Evolutionary conservation across 2,888 invertebrate species (phyloP).

Genomic region (Habroteleia sp.): DNA sequence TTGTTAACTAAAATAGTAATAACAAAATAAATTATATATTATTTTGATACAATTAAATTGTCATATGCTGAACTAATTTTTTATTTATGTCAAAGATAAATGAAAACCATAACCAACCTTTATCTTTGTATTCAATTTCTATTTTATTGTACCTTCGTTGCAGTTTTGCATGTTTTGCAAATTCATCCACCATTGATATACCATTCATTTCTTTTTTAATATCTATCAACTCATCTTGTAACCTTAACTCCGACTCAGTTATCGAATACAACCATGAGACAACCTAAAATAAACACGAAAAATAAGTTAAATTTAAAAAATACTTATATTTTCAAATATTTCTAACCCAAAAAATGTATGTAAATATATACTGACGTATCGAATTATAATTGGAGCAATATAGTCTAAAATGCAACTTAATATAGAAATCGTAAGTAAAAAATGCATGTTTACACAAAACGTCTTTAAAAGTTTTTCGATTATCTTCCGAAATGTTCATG

Average conservation of each 20-base stretch:
- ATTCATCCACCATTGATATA: constrained; percentile 80
- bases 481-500: background rate
- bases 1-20: constrained; percentile 42
- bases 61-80: too few relatives aligned
- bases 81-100: constrained; percentile 23
- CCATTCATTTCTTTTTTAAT: constrained; percentile 75
- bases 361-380: constrained; percentile 71
- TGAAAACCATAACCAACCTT: constrained; percentile 71
- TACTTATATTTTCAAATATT: too few relatives aligned
- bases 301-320: too few relatives aligned
- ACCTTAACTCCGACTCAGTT: constrained; percentile 64
- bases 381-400: constrained; percentile 71
- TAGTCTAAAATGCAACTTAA: constrained; percentile 70
- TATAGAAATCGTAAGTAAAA: constrained; percentile 72
- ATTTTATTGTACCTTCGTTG: constrained; percentile 77
- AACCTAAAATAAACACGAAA: too few relatives aligned
- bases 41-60: too few relatives aligned
- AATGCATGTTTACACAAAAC: constrained; percentile 31
- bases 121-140: constrained; percentile 71
- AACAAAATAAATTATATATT: too few relatives aligned
- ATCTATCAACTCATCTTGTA: constrained; percentile 69
- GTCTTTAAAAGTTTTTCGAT: constrained; percentile 1
- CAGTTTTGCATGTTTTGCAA: constrained; percentile 79
- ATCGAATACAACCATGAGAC: constrained; percentile 65
- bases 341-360: too few relatives aligned